Evolutionary conservation across 1,140 invertebrate genomes (phyloP).

Genomic region (Drosophila biarmipes): DNA sequence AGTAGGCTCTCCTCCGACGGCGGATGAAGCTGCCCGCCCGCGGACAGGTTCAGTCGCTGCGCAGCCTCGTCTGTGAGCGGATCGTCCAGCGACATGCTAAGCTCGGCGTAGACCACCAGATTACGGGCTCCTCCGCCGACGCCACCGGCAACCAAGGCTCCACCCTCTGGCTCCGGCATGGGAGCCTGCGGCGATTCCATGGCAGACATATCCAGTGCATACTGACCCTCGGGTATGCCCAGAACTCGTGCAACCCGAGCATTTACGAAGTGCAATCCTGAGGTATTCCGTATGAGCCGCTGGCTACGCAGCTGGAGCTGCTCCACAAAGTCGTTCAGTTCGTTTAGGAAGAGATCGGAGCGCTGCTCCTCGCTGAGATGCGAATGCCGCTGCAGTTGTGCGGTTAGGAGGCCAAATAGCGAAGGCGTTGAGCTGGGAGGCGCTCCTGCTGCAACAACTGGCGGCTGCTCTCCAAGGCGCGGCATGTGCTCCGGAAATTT

Average conservation of each 20-base stretch:
- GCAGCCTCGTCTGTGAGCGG: conserved; percentile 80
- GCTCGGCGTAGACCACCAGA: conserved; percentile 69
- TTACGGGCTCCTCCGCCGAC: conserved; percentile 36
- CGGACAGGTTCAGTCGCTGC: conserved; percentile 78
- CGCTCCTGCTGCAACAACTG: neutral
- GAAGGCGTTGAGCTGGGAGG: conserved; percentile 24
- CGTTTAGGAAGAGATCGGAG: conserved; percentile 76
- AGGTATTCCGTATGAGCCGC: conserved; percentile 78
- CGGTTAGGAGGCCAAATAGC: conserved; percentile 66
- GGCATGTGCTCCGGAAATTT: conserved; percentile 78
- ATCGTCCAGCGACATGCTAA: conserved; percentile 80
- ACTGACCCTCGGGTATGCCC: conserved; percentile 81
- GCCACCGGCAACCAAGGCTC: conserved; percentile 14
- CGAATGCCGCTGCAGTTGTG: conserved; percentile 65
- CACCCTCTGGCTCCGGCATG: conserved; percentile 53
- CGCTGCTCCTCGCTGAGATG: conserved; percentile 78
- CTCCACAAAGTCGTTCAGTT: conserved; percentile 76
- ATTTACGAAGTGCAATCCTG: conserved; percentile 76
- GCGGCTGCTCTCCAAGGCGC: conserved; percentile 12
- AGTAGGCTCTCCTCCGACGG: conserved; percentile 80
- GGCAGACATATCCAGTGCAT: conserved; percentile 77
- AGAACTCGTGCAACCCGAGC: conserved; percentile 66
- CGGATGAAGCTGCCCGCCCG: conserved; percentile 74
- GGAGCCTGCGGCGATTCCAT: conserved; percentile 72
- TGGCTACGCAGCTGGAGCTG: conserved; percentile 78